Conservation (phyloP, 2,797 vertebrate genomes). For the Sandelia bainsii region DNA sequence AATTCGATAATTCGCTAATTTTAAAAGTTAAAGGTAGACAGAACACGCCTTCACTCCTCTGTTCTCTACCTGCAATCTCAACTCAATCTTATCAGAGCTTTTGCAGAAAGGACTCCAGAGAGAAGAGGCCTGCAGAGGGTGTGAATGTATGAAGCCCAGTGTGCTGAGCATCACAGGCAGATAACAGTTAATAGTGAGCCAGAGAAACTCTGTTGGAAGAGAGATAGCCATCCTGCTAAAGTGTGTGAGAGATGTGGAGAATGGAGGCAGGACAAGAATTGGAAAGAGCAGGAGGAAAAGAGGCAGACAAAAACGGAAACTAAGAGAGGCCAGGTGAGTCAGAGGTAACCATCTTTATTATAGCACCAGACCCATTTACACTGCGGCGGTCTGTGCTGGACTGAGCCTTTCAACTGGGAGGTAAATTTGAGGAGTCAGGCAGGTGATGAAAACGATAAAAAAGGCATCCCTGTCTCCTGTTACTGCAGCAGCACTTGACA, state of each 20-base stretch:
- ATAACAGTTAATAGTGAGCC: conserved; percentile 56
- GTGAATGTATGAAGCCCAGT: conserved; percentile 39
- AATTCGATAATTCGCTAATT: no score
- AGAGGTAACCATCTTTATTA: conserved; percentile 43
- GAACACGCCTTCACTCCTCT: background rate
- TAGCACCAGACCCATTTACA: conserved; percentile 47
- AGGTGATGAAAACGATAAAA: conserved; percentile 61
- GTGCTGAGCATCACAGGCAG: conserved; percentile 21
- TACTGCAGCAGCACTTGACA: conserved; percentile 82
- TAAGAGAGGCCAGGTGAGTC: conserved; percentile 33
- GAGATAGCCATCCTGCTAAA: conserved; percentile 30
- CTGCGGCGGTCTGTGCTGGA: conserved; percentile 10
- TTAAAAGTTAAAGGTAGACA: background rate
- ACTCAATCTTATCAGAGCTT: conserved; percentile 63
- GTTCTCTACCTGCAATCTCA: conserved; percentile 46
- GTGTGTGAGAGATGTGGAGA: conserved; percentile 12
- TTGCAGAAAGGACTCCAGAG: conserved; percentile 63
- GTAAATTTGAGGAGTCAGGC: conserved; percentile 43
- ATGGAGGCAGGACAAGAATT: background rate
- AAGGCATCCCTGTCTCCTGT: conserved; percentile 46
- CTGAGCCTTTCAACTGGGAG: conserved; percentile 49
- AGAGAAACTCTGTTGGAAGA: conserved; percentile 48
- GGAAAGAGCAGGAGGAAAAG: background rate
- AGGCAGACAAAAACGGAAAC: conserved; percentile 3
- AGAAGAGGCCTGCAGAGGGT: conserved; percentile 51